Percentiles rank a stretch among this genome's conserved stretches.
These are phyloP conservation scores for Coendou prehensilis DNA, from an alignment of 2,797 vertebrate genomes.

Conservation along the genomic window DNA sequence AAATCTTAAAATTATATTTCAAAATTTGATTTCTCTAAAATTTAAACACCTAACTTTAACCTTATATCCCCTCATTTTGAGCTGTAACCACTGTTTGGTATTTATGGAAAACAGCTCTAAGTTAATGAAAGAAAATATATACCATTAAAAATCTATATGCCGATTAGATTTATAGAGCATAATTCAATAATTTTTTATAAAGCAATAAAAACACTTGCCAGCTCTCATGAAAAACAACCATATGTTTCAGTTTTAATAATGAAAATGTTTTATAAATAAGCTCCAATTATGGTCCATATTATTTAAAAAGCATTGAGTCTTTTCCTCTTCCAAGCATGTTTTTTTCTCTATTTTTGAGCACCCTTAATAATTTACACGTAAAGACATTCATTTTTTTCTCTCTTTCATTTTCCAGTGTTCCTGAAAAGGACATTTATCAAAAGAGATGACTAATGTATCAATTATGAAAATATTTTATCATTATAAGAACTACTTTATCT, in stretches of 20 bases:
- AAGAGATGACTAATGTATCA: conserved; percentile 67
- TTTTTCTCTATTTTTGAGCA: conserved; percentile 81
- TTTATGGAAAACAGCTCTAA: conserved; percentile 83
- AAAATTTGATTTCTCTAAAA: conserved; percentile 78
- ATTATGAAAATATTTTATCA: conserved; percentile 73
- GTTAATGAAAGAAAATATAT: conserved; percentile 88
- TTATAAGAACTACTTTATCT: conserved; percentile 70
- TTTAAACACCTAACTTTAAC: conserved; percentile 78
- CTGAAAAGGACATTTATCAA: conserved; percentile 66
- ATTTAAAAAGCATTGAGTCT: conserved; percentile 83
- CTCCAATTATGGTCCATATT: conserved; percentile 83
- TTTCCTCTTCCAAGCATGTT: conserved; percentile 76
- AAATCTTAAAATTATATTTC: conserved; percentile 77
- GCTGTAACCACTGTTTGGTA: conserved; percentile 73
- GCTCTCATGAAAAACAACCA: conserved; percentile 88
- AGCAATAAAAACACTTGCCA: conserved; percentile 87
- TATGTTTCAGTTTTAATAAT: conserved; percentile 89
- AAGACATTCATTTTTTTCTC: conserved; percentile 54
- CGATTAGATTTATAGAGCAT: conserved; percentile 88
- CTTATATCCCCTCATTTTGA: conserved; percentile 62
- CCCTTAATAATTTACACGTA: conserved; percentile 75
- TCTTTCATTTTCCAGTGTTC: conserved; percentile 45
- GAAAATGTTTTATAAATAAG: conserved; percentile 88
- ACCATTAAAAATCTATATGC: conserved; percentile 88
- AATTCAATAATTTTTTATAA: conserved; percentile 90